Evolutionary conservation across 2,888 invertebrate species (phyloP).

Genomic region (Drosophila basisetae): DNA sequence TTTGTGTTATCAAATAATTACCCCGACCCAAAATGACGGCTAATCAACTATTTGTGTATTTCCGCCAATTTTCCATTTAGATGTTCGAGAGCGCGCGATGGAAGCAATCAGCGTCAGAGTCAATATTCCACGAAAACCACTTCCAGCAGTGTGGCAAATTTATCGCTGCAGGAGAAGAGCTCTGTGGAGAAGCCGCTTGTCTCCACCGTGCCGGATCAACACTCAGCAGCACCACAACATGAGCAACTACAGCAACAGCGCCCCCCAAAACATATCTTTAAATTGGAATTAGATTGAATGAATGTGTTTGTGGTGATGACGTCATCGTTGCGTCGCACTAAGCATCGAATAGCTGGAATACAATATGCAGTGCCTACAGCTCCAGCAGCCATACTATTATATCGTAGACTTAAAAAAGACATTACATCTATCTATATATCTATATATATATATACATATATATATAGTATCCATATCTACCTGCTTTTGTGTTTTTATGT

Average conservation of each 20-base stretch:
- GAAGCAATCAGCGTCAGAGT: slow-evolving; percentile 83
- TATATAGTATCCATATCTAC: slow-evolving; percentile 27
- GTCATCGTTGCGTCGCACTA: slow-evolving; percentile 42
- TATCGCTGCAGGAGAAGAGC: slow-evolving; percentile 71
- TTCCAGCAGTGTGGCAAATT: slow-evolving; percentile 82
- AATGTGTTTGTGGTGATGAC: slow-evolving; percentile 35
- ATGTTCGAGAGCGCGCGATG: slow-evolving; percentile 79
- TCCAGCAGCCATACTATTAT: slow-evolving; percentile 55
- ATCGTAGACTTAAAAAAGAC: slow-evolving; percentile 66
- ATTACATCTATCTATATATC: slow-evolving; percentile 37
- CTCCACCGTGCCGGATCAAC: slow-evolving; percentile 27
- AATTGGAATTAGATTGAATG: background rate
- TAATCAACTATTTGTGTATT: slow-evolving; percentile 26
- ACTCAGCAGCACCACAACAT: slow-evolving; percentile 4
- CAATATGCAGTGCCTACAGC: slow-evolving; percentile 7
- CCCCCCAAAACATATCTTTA: slow-evolving; percentile 60
- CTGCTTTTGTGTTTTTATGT: slow-evolving; percentile 8
- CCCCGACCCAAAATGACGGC: slow-evolving; percentile 30
- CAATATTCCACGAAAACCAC: slow-evolving; percentile 85
- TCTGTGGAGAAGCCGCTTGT: slow-evolving; percentile 80
- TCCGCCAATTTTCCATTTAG: slow-evolving; percentile 46
- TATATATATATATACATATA: slow-evolving; percentile 1
- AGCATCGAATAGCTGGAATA: slow-evolving; percentile 67
- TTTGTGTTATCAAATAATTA: slow-evolving; percentile 40
- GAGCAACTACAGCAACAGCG: slow-evolving; percentile 49